Evolutionary conservation across 2,113 vertebrate species (phyloP).

Genomic region (Hepsetus odoe): DNA sequence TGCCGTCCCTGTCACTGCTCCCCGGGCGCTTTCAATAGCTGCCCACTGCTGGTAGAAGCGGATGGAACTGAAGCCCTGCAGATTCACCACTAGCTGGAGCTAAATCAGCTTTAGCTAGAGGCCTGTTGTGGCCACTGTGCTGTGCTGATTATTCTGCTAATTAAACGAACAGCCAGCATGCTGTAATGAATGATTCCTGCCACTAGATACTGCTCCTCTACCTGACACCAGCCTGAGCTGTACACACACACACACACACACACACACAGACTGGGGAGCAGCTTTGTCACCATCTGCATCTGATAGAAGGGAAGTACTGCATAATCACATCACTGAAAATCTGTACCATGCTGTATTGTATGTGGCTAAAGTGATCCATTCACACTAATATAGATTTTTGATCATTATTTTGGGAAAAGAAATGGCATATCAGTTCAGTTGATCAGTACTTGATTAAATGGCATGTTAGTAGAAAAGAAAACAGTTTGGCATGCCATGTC

Average conservation of each 20-base stretch:
- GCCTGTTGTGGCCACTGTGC: neutral
- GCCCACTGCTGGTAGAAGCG: neutral
- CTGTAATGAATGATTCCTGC: slow-evolving; percentile 53
- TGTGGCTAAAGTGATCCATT: neutral
- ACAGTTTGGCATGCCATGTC: too few species aligned
- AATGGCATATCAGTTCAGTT: neutral
- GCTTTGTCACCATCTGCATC: neutral
- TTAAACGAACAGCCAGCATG: slow-evolving; percentile 28
- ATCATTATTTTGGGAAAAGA: neutral
- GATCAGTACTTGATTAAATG: neutral
- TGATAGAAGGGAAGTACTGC: neutral
- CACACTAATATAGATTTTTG: neutral
- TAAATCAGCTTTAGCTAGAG: neutral
- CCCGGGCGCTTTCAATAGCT: too few species aligned
- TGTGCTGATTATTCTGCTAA: neutral
- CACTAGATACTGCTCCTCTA: slow-evolving; percentile 65
- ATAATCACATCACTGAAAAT: neutral
- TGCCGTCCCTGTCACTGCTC: too few species aligned
- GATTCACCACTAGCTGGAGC: neutral
- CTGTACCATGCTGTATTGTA: neutral
- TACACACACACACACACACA: neutral
- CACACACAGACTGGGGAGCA: neutral
- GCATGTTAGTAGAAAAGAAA: too few species aligned
- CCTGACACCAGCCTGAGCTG: slow-evolving; percentile 49
- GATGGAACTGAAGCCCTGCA: neutral